Percentiles rank a stretch among this genome's conserved stretches.
phyloP scores from a whole-genome alignment of 1,140 invertebrate species.

The Vollenhovia emeryi region DNA sequence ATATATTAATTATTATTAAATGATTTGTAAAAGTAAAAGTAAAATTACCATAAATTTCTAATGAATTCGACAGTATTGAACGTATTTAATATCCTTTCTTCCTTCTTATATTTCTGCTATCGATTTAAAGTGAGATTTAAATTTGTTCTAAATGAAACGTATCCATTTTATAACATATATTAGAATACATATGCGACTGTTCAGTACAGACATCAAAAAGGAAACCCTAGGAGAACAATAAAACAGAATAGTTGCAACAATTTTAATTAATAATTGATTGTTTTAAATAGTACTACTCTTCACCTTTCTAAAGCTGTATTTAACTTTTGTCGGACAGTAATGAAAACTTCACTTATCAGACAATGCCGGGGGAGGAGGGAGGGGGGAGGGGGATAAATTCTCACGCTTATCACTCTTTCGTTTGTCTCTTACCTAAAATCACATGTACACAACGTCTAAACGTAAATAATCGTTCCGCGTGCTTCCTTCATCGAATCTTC shows the following conservation, averaged over 20 bases:
- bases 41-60: background rate
- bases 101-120: background rate
- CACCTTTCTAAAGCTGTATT: background rate
- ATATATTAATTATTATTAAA: background rate
- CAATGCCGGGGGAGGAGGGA: no score
- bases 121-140: background rate
- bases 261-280: background rate
- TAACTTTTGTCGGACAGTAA: background rate
- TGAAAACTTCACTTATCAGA: constrained; percentile 16
- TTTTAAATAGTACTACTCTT: constrained; percentile 6
- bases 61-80: background rate
- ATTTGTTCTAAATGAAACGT: background rate
- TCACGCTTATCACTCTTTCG: background rate
- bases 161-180: background rate
- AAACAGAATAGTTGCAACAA: background rate
- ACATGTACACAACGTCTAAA: background rate
- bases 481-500: constrained; percentile 12
- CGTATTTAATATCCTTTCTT: background rate
- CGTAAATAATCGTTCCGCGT: background rate
- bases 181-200: background rate
- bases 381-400: no score
- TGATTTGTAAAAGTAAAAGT: background rate
- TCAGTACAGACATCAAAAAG: background rate
- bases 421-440: constrained; percentile 5
- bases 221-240: background rate